Evolutionary conservation across 1,140 invertebrate species (phyloP), one percentile per base, ranked within the genome.

Genomic region (Eulimnadia texana): DNA sequence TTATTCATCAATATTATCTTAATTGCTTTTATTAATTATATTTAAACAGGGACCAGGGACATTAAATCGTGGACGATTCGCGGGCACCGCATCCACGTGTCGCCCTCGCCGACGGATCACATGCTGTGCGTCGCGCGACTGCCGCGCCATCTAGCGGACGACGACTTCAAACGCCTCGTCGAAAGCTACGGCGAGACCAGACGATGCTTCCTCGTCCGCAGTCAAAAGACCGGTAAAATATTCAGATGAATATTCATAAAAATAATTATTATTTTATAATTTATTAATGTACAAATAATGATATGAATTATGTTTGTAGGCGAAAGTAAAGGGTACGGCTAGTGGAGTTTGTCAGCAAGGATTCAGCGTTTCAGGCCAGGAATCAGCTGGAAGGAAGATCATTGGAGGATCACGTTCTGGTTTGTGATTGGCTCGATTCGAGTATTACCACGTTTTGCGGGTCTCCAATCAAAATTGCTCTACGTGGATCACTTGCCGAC

Each of bases 291-390:
- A n/a, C n/a, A n/a, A n/a, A n/a, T n/a, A n/a, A n/a, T n/a, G n/a
- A n/a, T n/a, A n/a, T n/a, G n/a, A n/a, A n/a, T n/a, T n/a, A n/a
- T n/a, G n/a, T n/a, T n/a, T n/a, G 16, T 69, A 74, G 78, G 79
- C 65, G 72, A 77, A 51, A 79, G 74, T 66, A 80, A 80, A 68
- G 78, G 78, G 1, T 82, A 81, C 70, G 80, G 79, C n/a, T 81
- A 66, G 77, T 81, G 9, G 77, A 80, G 66, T 81, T 77, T 70
- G 67, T 71, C 20, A 76, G 70, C 28, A 76, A 75, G 65, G 73
- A 78, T 62, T 73, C 74, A 23, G 76, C 76, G 1, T 66, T 75
- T 1, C 73, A 75, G 52, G 77, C 76, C 3, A 74, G 76, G 58
- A 71, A 71, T 56, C 69, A 74, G 27, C 58, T 82, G 51, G 78